Evolutionary conservation across 2,888 invertebrate species (phyloP).

Genomic region (Graphium colonna): DNA sequence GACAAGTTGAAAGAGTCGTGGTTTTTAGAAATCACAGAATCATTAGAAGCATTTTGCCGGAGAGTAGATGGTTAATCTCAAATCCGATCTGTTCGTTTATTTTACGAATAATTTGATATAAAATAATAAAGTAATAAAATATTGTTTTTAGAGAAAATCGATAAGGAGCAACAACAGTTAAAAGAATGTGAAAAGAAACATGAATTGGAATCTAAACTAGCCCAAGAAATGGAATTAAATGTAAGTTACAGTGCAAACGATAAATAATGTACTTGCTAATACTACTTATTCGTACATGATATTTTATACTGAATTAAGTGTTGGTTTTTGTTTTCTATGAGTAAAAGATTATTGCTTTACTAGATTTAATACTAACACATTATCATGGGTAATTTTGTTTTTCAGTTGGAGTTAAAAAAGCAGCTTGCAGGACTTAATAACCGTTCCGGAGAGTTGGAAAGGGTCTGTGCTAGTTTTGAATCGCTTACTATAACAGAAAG

Average conservation of each 20-base stretch:
- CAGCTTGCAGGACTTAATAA: conserved; percentile 43
- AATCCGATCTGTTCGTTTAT: background rate
- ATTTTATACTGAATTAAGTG: too few species aligned
- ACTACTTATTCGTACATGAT: background rate
- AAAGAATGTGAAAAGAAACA: conserved; percentile 55
- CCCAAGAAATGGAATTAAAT: conserved; percentile 80
- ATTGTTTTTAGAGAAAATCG: conserved; percentile 51
- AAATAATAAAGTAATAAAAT: background rate
- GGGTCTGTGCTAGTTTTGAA: conserved; percentile 47
- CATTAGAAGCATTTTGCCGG: conserved; percentile 46
- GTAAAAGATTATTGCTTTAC: background rate
- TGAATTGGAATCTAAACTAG: conserved; percentile 74
- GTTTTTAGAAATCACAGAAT: conserved; percentile 37
- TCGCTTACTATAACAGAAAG: conserved; percentile 56
- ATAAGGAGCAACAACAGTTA: conserved; percentile 49
- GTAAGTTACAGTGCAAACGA: conserved; percentile 40
- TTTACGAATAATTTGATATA: background rate
- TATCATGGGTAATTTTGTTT: conserved; percentile 5
- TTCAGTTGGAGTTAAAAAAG: conserved; percentile 49
- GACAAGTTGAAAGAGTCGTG: conserved; percentile 37
- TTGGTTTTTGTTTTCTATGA: background rate
- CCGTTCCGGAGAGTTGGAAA: conserved; percentile 46
- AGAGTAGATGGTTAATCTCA: conserved; percentile 45
- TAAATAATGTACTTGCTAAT: background rate
- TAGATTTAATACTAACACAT: background rate